These are phyloP conservation scores for Triops longicaudatus DNA, from an alignment of 1,140 invertebrate genomes.

Conservation along the genomic window DNA sequence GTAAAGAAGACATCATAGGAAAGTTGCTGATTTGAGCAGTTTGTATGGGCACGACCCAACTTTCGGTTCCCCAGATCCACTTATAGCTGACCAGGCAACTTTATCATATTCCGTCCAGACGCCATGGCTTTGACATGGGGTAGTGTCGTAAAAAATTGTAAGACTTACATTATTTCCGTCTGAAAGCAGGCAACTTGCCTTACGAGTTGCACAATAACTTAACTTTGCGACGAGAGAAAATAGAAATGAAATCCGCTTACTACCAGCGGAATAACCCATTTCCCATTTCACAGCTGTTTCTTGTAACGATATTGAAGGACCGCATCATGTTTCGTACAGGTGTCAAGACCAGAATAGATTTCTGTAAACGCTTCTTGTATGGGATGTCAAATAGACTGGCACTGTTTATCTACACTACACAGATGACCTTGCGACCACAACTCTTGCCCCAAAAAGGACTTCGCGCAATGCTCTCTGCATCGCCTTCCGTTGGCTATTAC, in stretches of 20 bases:
- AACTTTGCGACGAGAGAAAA: background rate
- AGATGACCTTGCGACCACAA: too few species aligned
- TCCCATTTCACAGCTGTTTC: conserved; percentile 1
- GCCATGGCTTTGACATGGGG: conserved; percentile 1
- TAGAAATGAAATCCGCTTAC: background rate
- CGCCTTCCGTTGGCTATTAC: too few species aligned
- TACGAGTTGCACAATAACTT: conserved; percentile 2
- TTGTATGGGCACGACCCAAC: background rate
- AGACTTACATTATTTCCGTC: conserved; percentile 4
- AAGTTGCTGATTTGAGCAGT: conserved; percentile 9
- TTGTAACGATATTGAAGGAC: background rate
- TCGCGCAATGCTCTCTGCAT: too few species aligned
- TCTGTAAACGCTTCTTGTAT: background rate
- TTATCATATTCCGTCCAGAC: background rate
- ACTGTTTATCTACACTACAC: too few species aligned
- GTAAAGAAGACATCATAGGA: background rate
- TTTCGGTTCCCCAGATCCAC: background rate
- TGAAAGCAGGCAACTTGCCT: background rate
- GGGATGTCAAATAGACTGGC: background rate
- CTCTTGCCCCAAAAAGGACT: too few species aligned
- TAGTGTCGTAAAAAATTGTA: background rate
- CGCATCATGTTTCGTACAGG: background rate
- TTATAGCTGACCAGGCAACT: conserved; percentile 3
- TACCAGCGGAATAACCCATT: background rate
- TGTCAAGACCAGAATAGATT: background rate